Conservation (phyloP, 2,113 vertebrate genomes). For the Oreochromis aureus region DNA sequence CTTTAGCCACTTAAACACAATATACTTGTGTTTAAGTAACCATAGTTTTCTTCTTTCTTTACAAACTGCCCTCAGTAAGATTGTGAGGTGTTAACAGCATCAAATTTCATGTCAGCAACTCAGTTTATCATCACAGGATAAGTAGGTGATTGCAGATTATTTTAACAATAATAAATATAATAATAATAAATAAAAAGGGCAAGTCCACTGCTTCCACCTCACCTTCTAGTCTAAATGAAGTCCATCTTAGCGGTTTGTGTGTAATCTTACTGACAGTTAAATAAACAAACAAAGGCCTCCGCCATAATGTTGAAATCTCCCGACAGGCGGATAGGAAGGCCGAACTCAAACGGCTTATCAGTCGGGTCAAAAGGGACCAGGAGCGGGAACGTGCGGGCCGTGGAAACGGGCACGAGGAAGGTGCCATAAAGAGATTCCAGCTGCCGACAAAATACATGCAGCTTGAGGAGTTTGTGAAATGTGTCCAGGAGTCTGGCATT, state of each 20-base stretch:
- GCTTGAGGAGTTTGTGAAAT: constrained; percentile 84
- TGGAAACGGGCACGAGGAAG: constrained; percentile 52
- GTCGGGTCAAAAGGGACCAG: constrained; percentile 76
- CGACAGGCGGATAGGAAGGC: constrained; percentile 72
- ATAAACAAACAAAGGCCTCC: background rate
- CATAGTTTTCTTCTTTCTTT: background rate
- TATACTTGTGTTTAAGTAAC: background rate
- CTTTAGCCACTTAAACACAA: background rate
- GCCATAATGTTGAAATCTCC: background rate
- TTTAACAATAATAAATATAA: background rate
- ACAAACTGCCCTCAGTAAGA: background rate
- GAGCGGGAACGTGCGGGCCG: constrained; percentile 67
- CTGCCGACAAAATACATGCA: constrained; percentile 90
- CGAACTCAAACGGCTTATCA: constrained; percentile 84
- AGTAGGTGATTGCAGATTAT: background rate
- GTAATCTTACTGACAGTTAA: background rate
- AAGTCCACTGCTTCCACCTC: background rate
- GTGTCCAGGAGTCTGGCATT: constrained; percentile 92
- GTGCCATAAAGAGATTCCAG: constrained; percentile 82
- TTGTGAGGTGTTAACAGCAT: background rate
- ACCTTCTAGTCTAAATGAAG: background rate
- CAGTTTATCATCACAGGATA: background rate
- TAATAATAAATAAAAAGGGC: background rate
- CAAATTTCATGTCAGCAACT: background rate
- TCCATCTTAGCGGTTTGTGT: background rate